Evolutionary conservation across 2,797 vertebrate genomes (phyloP), one percentile per base, ranked within the genome.

Genomic region (Mormyrus hasselquistii): DNA sequence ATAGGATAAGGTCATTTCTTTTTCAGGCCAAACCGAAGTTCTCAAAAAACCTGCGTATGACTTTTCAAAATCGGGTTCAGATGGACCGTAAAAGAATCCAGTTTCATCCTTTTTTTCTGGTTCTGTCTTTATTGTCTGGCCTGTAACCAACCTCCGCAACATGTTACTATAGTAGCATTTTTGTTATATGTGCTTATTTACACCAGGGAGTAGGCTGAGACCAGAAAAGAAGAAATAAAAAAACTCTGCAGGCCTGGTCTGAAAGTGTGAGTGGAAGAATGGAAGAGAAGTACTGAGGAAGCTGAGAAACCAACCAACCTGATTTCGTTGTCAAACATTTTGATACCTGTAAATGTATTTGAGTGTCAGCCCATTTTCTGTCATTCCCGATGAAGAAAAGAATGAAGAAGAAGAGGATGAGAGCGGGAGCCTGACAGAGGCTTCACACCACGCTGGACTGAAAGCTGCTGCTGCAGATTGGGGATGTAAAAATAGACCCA

Each of bases 21-120:
- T 90, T 89, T 88, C 86, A 76, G 82, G 90, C 88, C 85, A 89
- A 57, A 85, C 62, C 34, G 79, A 69, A 90, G 88, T 89, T 84
- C 88, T 90, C 73, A 89, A 87, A 89, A 90, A 90, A 88, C 87
- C 57, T 47, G 8, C 19, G 34, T 79, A 76, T 57, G 87, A 69
- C 87, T 86, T 82, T 86, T 82, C 52, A 87, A 88, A 88, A 90
- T 57, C 82, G 85, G 83, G 82, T 87, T 50, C 25, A 55, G 12
- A 53, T n/a, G 55, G 44, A 69, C 49, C 49, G 52, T 49, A 57
- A 87, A 50, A 88, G 89, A 88, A 55, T 62, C 89, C 14, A 34
- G 55, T 88, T 88, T 49, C 83, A 86, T 90, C 50, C 79, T 57
- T 57, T 88, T 88, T 90, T 90, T 62, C 87, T 85, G 83, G 59